Conservation (phyloP, 2,888 invertebrate genomes). For the Lasioglossum marginatum region DNA sequence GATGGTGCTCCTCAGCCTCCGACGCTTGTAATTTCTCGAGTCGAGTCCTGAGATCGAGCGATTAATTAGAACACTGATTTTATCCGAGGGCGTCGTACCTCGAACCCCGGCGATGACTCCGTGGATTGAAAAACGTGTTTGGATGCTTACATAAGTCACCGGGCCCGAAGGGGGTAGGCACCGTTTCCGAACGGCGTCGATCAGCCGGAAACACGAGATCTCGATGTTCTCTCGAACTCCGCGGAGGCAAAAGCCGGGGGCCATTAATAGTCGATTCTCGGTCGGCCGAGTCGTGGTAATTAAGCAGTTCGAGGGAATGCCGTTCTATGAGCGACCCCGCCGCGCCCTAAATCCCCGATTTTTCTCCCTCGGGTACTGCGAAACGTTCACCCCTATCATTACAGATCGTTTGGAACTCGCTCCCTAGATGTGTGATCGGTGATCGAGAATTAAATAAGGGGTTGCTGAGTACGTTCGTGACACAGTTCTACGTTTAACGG, state of each 20-base stretch:
- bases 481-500: background rate
- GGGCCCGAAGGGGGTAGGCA: background rate
- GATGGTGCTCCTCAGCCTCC: background rate
- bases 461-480: background rate
- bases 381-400: background rate
- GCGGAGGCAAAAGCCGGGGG: constrained; percentile 2
- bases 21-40: constrained; percentile 5
- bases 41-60: background rate
- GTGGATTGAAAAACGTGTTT: background rate
- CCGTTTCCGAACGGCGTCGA: background rate
- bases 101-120: background rate
- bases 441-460: constrained; percentile 2
- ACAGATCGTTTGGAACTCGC: background rate
- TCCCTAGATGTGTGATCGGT: background rate
- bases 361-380: background rate
- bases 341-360: background rate
- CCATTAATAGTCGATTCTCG: constrained; percentile 46
- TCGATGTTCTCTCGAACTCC: background rate
- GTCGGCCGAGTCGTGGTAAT: constrained; percentile 39
- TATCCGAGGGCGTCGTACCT: background rate
- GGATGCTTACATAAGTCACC: background rate
- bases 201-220: background rate
- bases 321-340: background rate
- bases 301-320: constrained; percentile 30
- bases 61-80: constrained; percentile 9